These are phyloP conservation scores for Rachycentron canadum DNA, from an alignment of 2,797 vertebrate species.

Conservation along the genomic window DNA sequence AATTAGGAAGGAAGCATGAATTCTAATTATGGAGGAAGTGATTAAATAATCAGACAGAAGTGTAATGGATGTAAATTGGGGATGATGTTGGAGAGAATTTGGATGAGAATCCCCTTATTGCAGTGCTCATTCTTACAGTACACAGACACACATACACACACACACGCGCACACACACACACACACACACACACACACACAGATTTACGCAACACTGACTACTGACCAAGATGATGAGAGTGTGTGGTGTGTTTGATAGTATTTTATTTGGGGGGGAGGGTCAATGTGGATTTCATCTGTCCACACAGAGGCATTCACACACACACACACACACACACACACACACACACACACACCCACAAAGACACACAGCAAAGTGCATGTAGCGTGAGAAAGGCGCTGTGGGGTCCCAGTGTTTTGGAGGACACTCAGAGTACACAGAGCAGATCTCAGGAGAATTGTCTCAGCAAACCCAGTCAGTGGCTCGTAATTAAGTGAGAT, in stretches of 20 bases:
- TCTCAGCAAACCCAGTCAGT: constrained; percentile 71
- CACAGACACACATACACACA: constrained; percentile 15
- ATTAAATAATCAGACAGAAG: constrained; percentile 48
- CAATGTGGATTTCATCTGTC: constrained; percentile 49
- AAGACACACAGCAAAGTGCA: constrained; percentile 43
- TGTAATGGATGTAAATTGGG: constrained; percentile 45
- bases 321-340: constrained; percentile 14
- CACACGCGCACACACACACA: constrained; percentile 21
- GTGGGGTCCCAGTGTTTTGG: constrained; percentile 56
- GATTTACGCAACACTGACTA: constrained; percentile 57
- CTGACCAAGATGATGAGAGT: constrained; percentile 63
- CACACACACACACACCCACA: constrained; percentile 32
- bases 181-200: not conserved
- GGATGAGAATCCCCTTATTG: constrained; percentile 9
- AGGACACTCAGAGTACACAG: constrained; percentile 64
- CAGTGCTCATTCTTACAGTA: constrained; percentile 1
- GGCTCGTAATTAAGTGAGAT: constrained; percentile 74
- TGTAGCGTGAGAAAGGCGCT: constrained; percentile 77
- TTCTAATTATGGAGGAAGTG: constrained; percentile 49
- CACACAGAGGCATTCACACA: constrained; percentile 1
- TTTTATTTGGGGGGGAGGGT: constrained; percentile 27
- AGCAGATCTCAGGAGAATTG: constrained; percentile 65
- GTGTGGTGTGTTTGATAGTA: constrained; percentile 44
- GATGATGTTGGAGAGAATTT: constrained; percentile 25
- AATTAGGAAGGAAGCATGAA: constrained; percentile 29